A percentile compares a stretch with the other conserved stretches of the same genome.
phyloP scores from a whole-genome alignment of 2,113 vertebrate species.

The Microtus oregoni region DNA sequence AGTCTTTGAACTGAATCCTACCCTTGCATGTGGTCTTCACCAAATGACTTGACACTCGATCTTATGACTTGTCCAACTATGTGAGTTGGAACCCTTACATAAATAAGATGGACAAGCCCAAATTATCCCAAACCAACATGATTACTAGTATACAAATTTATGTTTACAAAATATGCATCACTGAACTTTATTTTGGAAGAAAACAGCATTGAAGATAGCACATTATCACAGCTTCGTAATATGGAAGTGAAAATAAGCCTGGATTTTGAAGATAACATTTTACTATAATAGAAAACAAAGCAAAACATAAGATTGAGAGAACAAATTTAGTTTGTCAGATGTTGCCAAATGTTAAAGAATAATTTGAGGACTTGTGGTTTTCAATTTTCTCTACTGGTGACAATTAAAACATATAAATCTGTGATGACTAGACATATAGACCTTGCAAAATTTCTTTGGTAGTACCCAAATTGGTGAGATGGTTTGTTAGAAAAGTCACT shows the following conservation, averaged over 20 bases:
- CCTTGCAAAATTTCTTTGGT: background rate
- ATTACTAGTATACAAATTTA: background rate
- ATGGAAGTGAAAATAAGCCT: background rate
- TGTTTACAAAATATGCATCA: background rate
- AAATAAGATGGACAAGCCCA: background rate
- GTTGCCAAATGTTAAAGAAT: constrained; percentile 29
- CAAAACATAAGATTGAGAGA: background rate
- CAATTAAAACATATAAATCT: background rate
- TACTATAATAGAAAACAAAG: background rate
- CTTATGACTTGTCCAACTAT: background rate
- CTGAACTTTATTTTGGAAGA: background rate
- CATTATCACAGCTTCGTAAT: background rate
- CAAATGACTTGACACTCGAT: background rate
- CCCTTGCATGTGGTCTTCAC: background rate
- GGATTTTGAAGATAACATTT: background rate
- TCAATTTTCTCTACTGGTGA: background rate
- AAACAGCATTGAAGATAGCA: background rate
- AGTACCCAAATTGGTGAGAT: too few relatives aligned
- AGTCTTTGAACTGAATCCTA: background rate
- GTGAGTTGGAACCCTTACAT: background rate
- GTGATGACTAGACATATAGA: background rate
- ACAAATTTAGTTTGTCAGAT: background rate
- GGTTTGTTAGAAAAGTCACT: too few relatives aligned
- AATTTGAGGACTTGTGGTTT: background rate
- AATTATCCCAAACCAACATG: background rate